phyloP scores from a whole-genome alignment of 2,888 invertebrate species.

The Ochropacha duplaris region DNA sequence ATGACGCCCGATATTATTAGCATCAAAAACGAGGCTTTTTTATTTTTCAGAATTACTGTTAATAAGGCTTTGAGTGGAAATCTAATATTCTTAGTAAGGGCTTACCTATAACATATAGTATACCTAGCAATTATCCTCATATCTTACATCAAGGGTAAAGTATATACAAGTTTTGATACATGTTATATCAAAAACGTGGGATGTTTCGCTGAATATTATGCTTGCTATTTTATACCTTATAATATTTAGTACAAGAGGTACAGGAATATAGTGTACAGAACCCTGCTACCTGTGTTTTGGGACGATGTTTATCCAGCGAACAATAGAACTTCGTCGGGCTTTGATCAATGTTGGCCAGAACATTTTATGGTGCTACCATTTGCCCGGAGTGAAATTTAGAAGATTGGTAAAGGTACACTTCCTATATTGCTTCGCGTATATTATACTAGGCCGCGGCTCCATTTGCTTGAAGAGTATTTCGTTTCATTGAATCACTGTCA shows the following conservation, averaged over 20 bases:
- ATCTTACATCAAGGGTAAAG: neutral
- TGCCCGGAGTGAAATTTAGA: neutral
- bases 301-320: conserved; percentile 38
- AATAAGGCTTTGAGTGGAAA: too few relatives aligned
- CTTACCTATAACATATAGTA: too few relatives aligned
- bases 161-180: neutral
- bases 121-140: too few relatives aligned
- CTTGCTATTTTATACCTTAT: neutral
- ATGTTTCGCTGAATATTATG: neutral
- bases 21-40: neutral
- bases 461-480: neutral
- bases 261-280: conserved; percentile 18
- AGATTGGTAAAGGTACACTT: neutral
- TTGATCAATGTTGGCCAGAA: conserved; percentile 42
- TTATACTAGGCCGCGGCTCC: neutral
- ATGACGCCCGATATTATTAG: neutral
- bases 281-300: conserved; percentile 10
- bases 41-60: neutral
- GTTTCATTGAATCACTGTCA: too few relatives aligned
- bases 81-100: too few relatives aligned
- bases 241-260: neutral
- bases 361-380: conserved; percentile 18
- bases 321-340: conserved; percentile 34
- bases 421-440: neutral
- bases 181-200: neutral